Evolutionary conservation across 2,113 vertebrate genomes (phyloP), one percentile per base, ranked within the genome.

Genomic region (Oryctolagus cuniculus): DNA sequence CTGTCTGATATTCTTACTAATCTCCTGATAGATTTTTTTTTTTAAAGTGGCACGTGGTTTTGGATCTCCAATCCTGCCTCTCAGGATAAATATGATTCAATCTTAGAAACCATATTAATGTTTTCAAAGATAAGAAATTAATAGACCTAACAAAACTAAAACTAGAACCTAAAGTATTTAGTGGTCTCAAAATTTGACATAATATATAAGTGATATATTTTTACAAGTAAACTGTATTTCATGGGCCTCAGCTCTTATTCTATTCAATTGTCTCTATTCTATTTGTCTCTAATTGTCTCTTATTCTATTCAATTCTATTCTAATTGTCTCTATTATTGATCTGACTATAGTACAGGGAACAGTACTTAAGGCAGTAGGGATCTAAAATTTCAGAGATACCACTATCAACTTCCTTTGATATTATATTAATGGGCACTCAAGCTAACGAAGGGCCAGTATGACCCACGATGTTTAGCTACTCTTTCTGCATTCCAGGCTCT

Each of bases 101-200:
- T 58, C 74, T 70, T 89, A 66, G 1, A 90, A 91, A 64, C 84
- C 70, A 75, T 29, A 81, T 22, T 51, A 80, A 63, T 83, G n/a
- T 61, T 77, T 95, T 74, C 69, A 80, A 63, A 88, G 79, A 11
- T 22, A 75, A 12, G 6, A 53, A 90, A 92, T 92, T 77, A 36
- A 83, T 2, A 49, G 19, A 49, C 10, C 25, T 19, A 78, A 83
- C 21, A 69, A 72, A 49, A 63, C 15, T 34, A 58, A 80, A 58
- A 63, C 15, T 34, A 58, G 77, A 58, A 29, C 15, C 11, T 2
- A 27, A 34, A 44, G n/a, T 16, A 1, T 6, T 83, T 29, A 13
- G 1, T 27, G 31, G 34, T 51, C 77, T 69, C 38, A 66, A 75
- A 72, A 24, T 80, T 80, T 36, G 55, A 24, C 34, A 16, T 66